Conservation (phyloP, 2,113 vertebrate genomes). For the Poeciliopsis occidentalis region DNA sequence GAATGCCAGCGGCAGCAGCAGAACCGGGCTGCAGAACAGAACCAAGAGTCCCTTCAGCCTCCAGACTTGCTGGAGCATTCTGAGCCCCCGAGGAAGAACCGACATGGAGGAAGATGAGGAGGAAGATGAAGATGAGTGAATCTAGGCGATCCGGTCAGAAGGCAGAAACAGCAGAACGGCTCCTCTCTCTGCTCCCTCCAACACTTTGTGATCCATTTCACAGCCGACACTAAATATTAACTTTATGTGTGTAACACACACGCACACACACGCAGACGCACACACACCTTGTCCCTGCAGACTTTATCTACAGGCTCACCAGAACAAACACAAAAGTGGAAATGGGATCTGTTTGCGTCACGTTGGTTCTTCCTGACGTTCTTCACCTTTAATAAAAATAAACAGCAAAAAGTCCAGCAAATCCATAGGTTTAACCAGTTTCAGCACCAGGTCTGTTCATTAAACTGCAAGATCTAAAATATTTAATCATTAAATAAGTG, state of each 20-base stretch:
- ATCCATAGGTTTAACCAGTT: not conserved
- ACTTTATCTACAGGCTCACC: constrained; percentile 24
- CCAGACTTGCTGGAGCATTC: constrained; percentile 73
- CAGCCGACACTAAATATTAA: constrained; percentile 62
- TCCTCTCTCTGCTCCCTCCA: not conserved
- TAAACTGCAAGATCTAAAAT: too few species aligned
- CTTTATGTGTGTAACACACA: constrained; percentile 20
- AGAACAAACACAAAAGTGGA: constrained; percentile 42
- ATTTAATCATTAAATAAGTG: too few species aligned
- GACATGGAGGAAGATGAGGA: constrained; percentile 34
- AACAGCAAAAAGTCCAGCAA: not conserved
- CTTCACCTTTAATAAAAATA: not conserved
- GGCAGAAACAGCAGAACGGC: not conserved
- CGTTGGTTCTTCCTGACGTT: constrained; percentile 13
- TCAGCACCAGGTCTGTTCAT: too few species aligned
- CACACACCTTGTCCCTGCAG: constrained; percentile 4
- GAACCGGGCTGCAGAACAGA: constrained; percentile 81
- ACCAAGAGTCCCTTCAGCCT: constrained; percentile 66
- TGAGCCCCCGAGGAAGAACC: constrained; percentile 51
- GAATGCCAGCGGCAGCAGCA: constrained; percentile 84
- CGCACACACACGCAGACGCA: not conserved
- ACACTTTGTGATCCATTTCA: constrained; percentile 39
- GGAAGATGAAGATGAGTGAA: not conserved
- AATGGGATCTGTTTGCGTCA: constrained; percentile 30
- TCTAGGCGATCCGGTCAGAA: not conserved